Conservation (phyloP, 2,888 invertebrate genomes). For the Galerucella pusilla region DNA sequence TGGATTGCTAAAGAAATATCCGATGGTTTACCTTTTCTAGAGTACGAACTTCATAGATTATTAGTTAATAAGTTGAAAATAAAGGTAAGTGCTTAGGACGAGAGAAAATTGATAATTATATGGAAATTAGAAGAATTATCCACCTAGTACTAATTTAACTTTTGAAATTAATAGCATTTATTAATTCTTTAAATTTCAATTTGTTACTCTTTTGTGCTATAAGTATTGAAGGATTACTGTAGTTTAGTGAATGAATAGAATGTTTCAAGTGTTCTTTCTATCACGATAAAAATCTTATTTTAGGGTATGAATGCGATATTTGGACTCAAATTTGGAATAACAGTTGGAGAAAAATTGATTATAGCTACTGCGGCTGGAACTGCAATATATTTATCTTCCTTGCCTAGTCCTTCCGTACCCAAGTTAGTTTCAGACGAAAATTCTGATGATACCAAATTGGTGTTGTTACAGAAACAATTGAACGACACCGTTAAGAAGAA, state of each 20-base stretch:
- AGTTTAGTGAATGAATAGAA: too few relatives aligned
- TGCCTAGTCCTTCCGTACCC: constrained; percentile 81
- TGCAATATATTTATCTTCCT: constrained; percentile 80
- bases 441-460: constrained; percentile 73
- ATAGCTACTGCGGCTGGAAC: constrained; percentile 91
- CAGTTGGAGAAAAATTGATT: constrained; percentile 89
- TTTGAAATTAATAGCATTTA: background rate
- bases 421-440: constrained; percentile 76
- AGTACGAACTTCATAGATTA: constrained; percentile 94
- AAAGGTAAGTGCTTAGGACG: constrained; percentile 65
- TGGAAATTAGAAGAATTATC: background rate
- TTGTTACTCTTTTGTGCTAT: background rate
- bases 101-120: background rate
- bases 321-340: constrained; percentile 76
- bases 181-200: background rate
- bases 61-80: constrained; percentile 91
- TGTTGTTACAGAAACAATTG: constrained; percentile 76
- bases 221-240: too few relatives aligned
- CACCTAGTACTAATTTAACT: background rate
- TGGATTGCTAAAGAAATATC: constrained; percentile 93
- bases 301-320: constrained; percentile 93
- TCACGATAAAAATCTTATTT: background rate
- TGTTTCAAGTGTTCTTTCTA: background rate
- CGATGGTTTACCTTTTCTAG: constrained; percentile 93
- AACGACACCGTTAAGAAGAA: constrained; percentile 78